Percentiles rank a stretch among this genome's conserved stretches.
These are phyloP conservation scores for Mormyrus lacerda DNA, from an alignment of 2,113 vertebrate species.

Conservation along the genomic window DNA sequence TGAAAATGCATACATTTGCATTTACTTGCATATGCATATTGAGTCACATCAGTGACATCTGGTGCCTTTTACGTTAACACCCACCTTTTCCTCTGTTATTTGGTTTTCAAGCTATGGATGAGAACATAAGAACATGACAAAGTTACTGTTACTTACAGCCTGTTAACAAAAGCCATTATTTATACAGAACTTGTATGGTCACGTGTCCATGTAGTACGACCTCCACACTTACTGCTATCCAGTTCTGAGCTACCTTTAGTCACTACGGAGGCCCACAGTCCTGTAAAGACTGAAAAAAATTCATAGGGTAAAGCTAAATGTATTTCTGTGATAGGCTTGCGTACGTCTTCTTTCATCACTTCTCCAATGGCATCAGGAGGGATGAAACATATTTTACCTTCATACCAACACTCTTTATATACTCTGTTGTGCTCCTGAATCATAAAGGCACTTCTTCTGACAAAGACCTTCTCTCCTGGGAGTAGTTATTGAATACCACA, in stretches of 20 bases:
- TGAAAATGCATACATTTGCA: neutral
- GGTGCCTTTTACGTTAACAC: neutral
- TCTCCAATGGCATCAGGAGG: neutral
- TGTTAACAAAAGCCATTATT: neutral
- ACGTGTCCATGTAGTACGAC: neutral
- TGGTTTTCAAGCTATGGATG: neutral
- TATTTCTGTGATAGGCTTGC: neutral
- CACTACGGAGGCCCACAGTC: neutral
- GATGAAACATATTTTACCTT: neutral
- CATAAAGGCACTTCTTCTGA: neutral
- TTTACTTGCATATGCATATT: neutral
- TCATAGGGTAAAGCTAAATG: neutral
- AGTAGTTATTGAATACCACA: neutral
- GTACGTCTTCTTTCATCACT: neutral
- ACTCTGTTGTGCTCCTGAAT: neutral
- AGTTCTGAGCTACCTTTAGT: neutral
- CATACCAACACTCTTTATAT: neutral
- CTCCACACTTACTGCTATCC: neutral
- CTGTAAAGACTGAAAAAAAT: neutral
- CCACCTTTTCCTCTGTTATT: neutral
- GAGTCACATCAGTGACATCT: neutral
- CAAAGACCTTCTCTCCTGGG: neutral
- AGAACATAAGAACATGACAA: neutral
- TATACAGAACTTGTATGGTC: neutral
- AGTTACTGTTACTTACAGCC: neutral